phyloP scores from a whole-genome alignment of 2,113 vertebrate genomes.

The Nibea coibor region DNA sequence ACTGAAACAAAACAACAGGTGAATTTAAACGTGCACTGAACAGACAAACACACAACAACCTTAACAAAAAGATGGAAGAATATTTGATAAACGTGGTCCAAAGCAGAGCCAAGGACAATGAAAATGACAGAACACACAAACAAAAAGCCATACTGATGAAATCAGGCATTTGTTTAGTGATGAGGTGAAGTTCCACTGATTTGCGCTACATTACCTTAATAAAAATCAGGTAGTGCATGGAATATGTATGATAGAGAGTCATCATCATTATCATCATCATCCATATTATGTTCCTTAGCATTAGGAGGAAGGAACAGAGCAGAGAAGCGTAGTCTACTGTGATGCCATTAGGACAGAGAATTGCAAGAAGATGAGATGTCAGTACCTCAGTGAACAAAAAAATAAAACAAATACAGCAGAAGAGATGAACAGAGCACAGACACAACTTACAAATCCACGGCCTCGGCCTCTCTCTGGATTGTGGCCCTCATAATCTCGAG shows the following conservation, averaged over 20 bases:
- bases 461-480: constrained; percentile 76
- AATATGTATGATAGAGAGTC: constrained; percentile 63
- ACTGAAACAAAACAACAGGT: constrained; percentile 73
- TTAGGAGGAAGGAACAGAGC: constrained; percentile 68
- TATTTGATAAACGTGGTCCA: background rate
- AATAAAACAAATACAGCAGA: constrained; percentile 8
- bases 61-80: constrained; percentile 13
- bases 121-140: constrained; percentile 9
- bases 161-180: constrained; percentile 37
- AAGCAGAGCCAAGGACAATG: background rate
- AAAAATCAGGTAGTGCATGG: constrained; percentile 61
- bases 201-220: constrained; percentile 69
- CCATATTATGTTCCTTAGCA: constrained; percentile 65
- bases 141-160: constrained; percentile 27
- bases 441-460: constrained; percentile 82
- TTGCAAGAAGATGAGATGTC: constrained; percentile 53
- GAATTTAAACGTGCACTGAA: background rate
- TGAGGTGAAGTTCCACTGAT: constrained; percentile 38
- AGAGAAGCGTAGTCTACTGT: constrained; percentile 62
- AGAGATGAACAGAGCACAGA: background rate
- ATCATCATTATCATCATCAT: constrained; percentile 65
- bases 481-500: constrained; percentile 78
- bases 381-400: constrained; percentile 24
- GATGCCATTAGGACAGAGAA: constrained; percentile 61
- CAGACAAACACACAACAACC: background rate